These are phyloP conservation scores for Passerculus sandwichensis DNA, from an alignment of 2,797 vertebrate species.

Conservation along the genomic window DNA sequence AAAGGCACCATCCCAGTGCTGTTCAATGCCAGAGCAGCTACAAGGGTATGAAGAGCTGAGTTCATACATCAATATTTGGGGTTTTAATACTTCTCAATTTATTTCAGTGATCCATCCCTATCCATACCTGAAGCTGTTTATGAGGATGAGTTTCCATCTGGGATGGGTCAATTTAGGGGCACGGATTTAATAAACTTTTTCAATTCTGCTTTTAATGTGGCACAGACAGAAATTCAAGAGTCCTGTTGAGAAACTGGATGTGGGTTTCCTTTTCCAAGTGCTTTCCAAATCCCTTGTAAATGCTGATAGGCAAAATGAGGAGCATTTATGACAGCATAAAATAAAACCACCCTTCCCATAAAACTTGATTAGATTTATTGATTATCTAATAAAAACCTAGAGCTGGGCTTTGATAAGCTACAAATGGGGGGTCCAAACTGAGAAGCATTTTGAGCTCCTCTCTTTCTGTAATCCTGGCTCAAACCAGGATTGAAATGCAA, in stretches of 20 bases:
- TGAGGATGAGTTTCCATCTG: not conserved
- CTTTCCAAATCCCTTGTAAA: constrained; percentile 42
- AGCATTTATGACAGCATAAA: constrained; percentile 68
- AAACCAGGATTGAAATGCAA: not conserved
- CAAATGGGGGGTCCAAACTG: not conserved
- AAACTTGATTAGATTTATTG: constrained; percentile 47
- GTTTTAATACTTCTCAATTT: not conserved
- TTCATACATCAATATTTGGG: not conserved
- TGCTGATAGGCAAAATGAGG: constrained; percentile 55
- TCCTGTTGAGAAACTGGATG: constrained; percentile 3
- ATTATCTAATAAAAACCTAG: constrained; percentile 40
- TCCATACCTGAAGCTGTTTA: not conserved
- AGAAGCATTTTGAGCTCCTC: not conserved
- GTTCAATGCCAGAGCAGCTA: not conserved
- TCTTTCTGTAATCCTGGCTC: not conserved
- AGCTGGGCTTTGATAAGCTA: constrained; percentile 52
- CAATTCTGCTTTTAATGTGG: not conserved
- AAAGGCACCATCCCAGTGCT: not conserved
- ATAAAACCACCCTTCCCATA: constrained; percentile 34
- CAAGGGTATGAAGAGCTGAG: not conserved
- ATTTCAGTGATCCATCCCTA: not conserved
- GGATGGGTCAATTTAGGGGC: constrained; percentile 7
- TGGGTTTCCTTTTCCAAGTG: not conserved
- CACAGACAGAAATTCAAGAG: constrained; percentile 25
- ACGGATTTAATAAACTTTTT: not conserved